Base-by-base conservation (phyloP, 2,113 vertebrate species). In the Engraulis encrasicolus region DNA sequence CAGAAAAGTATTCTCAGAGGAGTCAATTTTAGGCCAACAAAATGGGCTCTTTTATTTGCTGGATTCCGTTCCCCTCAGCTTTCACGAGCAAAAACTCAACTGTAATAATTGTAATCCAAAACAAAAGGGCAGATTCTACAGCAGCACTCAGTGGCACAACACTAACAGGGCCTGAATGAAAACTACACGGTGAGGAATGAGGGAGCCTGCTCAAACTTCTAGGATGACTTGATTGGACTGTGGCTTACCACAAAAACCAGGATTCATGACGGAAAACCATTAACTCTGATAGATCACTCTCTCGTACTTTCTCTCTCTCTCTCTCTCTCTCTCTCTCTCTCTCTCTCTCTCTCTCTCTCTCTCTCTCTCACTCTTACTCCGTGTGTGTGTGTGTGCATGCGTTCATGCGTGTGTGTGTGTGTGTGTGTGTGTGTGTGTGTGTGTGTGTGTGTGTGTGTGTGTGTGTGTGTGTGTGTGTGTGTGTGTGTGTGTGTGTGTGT, bases 231-330 rank as follows among this genome's bases (percentile, higher is more conserved):
- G 78, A 82, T 78, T 88, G 78, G 54, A 38, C 84, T 83, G 85
- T 88, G 85, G 71, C 49, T 82, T 78, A 86, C 83, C 85, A 86
- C 85, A n/a, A 86, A 45, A 85, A 52, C 50, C 83, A 84, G 78
- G 49, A 23, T 81, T 54, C 85, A 87, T 9, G 77, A 84, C 81
- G 34, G 78, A 66, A 82, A 82, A 45, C 52, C 66, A 61, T 79
- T 81, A 83, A 83, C 50, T 66, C 66, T 49, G 54, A 66, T 71
- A 34, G 37, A 1, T 4, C 54, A 23, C 54, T 54, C 50, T 54
- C 48, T 80, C 78, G 1, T 19, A 19, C 50, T 54, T 49, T 1
- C 50, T 54, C 50, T 6, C 50, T 54, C 50, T 1, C 49, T 17
- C 49, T 4, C 2, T 17, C 49, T 50, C 45, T 66, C 77, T n/a